phyloP scores from a whole-genome alignment of 2,797 vertebrate species.

The Cottoperca gobio region DNA sequence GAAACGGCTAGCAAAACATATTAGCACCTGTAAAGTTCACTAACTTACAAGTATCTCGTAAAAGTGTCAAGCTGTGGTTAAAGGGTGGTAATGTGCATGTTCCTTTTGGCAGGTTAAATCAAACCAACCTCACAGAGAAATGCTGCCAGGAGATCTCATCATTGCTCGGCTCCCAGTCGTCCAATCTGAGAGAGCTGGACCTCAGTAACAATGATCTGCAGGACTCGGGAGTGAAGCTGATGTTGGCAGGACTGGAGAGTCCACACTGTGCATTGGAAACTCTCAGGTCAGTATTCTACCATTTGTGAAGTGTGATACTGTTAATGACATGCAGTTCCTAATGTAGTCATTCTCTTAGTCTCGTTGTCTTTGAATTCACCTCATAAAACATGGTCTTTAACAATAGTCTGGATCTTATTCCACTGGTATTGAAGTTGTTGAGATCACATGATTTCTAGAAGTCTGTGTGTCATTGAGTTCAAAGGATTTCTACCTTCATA shows the following conservation, averaged over 20 bases:
- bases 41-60: too few species aligned
- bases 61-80: too few species aligned
- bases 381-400: too few species aligned
- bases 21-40: too few species aligned
- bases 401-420: too few species aligned
- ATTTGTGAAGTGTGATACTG: neutral
- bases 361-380: too few species aligned
- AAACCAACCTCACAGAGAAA: slow-evolving; percentile 22
- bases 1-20: too few species aligned
- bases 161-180: neutral
- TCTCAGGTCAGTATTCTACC: slow-evolving; percentile 12
- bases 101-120: slow-evolving; percentile 18
- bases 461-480: too few species aligned
- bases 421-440: too few species aligned
- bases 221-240: slow-evolving; percentile 5
- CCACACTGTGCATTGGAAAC: neutral
- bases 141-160: slow-evolving; percentile 11
- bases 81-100: neutral
- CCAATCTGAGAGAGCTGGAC: slow-evolving; percentile 18
- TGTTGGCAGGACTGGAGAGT: neutral
- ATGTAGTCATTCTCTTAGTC: too few species aligned
- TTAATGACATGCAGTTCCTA: neutral
- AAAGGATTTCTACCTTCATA: too few species aligned
- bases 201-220: slow-evolving; percentile 16
- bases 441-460: too few species aligned